Evolutionary conservation across 2,888 invertebrate species (phyloP).

Genomic region (Drosophila phalerata): DNA sequence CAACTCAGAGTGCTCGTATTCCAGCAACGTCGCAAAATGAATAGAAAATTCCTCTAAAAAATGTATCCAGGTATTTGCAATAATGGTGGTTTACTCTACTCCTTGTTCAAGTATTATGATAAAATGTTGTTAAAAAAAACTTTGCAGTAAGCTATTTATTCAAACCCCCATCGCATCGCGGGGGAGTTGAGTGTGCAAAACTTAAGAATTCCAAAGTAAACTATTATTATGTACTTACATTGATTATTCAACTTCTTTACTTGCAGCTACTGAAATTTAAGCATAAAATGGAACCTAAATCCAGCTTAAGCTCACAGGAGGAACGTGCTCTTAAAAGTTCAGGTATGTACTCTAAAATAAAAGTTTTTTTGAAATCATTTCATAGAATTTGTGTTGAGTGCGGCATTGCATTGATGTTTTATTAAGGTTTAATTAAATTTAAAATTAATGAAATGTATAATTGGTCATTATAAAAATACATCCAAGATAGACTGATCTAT

Average conservation of each 20-base stretch:
- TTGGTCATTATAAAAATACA: neutral
- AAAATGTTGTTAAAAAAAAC: constrained; percentile 54
- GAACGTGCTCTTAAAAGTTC: constrained; percentile 83
- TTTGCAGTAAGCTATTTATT: constrained; percentile 57
- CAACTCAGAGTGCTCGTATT: neutral
- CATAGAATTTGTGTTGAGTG: constrained; percentile 2
- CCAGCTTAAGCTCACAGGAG: constrained; percentile 82
- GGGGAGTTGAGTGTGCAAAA: constrained; percentile 18
- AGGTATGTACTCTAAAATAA: constrained; percentile 76
- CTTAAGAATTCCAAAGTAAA: constrained; percentile 60
- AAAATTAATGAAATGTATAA: neutral
- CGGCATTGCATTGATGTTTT: neutral
- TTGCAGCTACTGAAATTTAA: constrained; percentile 56
- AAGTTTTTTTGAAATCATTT: constrained; percentile 23
- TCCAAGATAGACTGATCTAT: neutral
- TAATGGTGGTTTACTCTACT: constrained; percentile 18
- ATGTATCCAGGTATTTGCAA: constrained; percentile 21
- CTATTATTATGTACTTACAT: constrained; percentile 76
- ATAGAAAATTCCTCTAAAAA: neutral
- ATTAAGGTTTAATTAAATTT: constrained; percentile 19
- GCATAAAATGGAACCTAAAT: constrained; percentile 74
- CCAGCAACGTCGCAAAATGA: neutral
- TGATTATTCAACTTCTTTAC: constrained; percentile 70
- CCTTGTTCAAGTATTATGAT: constrained; percentile 42
- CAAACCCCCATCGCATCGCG: constrained; percentile 26